A percentile compares a stretch with the other conserved stretches of the same genome.
phyloP scores from a whole-genome alignment of 2,888 invertebrate genomes.

The Ischnus inquisitorius region DNA sequence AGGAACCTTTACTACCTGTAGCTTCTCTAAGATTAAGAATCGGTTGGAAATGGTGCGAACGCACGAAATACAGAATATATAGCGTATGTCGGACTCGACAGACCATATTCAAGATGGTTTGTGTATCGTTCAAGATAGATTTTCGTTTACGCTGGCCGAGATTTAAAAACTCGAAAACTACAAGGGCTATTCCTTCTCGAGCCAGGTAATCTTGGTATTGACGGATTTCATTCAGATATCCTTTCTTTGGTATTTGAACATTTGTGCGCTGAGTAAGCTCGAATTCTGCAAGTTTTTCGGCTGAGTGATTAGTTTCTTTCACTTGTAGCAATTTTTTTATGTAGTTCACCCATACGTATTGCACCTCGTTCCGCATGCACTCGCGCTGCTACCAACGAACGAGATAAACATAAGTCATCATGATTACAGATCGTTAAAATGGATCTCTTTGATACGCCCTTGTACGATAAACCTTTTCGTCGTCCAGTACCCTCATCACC shows the following conservation, averaged over 20 bases:
- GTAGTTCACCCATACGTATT: background rate
- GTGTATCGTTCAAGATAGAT: background rate
- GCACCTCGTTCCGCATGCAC: constrained; percentile 11
- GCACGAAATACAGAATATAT: constrained; percentile 30
- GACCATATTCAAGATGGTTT: background rate
- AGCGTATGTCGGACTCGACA: background rate
- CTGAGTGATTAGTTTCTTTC: too few species aligned
- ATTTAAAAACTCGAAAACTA: too few species aligned
- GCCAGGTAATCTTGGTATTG: too few species aligned
- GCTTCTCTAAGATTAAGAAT: constrained; percentile 25
- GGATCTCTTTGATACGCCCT: background rate
- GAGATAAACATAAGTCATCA: constrained; percentile 34
- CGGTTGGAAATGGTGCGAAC: constrained; percentile 35
- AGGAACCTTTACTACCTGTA: background rate
- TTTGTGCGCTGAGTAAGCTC: background rate
- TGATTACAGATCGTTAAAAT: too few species aligned
- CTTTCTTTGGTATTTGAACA: background rate
- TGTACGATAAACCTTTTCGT: background rate
- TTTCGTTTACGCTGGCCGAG: too few species aligned
- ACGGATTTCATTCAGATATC: background rate
- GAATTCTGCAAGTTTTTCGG: too few species aligned
- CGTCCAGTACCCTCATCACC: too few species aligned
- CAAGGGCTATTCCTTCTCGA: too few species aligned
- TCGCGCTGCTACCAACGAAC: background rate
- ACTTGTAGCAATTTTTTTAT: background rate